These are phyloP conservation scores for Gymnothorax javanicus DNA, from an alignment of 2,797 vertebrate species.

Conservation along the genomic window DNA sequence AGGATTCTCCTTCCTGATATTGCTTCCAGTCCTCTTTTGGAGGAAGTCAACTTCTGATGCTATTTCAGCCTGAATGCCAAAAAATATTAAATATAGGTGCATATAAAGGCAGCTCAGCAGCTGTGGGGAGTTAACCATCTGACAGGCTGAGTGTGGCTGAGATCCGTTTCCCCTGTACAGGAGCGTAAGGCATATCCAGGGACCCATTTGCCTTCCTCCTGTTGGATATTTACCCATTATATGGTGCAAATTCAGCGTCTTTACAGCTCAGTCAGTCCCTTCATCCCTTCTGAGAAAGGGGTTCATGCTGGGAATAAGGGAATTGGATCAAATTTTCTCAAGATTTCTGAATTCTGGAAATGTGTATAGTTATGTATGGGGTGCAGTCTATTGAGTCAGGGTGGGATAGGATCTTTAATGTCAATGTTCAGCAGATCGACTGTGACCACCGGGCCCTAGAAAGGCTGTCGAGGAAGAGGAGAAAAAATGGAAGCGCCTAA, in stretches of 20 bases:
- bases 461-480: background rate
- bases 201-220: slow-evolving; percentile 51
- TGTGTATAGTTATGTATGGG: background rate
- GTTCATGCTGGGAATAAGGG: background rate
- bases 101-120: slow-evolving; percentile 55
- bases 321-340: slow-evolving; percentile 23
- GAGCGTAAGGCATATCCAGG: slow-evolving; percentile 44
- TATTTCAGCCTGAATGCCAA: slow-evolving; percentile 55
- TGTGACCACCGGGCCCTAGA: background rate
- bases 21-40: slow-evolving; percentile 45
- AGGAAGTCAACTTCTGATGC: slow-evolving; percentile 56
- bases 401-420: background rate
- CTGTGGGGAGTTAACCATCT: slow-evolving; percentile 62
- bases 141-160: slow-evolving; percentile 46
- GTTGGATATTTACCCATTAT: slow-evolving; percentile 44
- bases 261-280: slow-evolving; percentile 46
- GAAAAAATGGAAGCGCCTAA: background rate
- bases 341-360: background rate
- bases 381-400: background rate
- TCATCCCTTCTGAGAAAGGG: slow-evolving; percentile 25
- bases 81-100: slow-evolving; percentile 64
- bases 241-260: slow-evolving; percentile 58
- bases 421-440: background rate
- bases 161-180: slow-evolving; percentile 46
- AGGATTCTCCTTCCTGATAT: slow-evolving; percentile 42